Conservation (phyloP, 1,140 invertebrate genomes). For the Listronotus oregonensis region DNA sequence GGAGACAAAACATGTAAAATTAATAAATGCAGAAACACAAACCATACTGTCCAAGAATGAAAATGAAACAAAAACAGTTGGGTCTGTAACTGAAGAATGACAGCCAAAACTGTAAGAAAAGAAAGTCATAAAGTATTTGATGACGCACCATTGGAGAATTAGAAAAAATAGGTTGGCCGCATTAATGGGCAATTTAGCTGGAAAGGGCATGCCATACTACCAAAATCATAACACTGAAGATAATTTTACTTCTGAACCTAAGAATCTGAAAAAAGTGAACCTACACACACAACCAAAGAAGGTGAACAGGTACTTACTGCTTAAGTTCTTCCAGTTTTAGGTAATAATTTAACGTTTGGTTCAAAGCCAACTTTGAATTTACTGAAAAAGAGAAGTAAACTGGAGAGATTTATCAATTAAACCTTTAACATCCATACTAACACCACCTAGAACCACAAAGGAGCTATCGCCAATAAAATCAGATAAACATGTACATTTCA, state of each 20-base stretch:
- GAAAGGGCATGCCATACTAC: constrained; percentile 31
- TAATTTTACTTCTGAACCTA: background rate
- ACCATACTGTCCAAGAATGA: constrained; percentile 25
- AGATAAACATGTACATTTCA: constrained; percentile 47
- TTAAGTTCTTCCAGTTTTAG: no score
- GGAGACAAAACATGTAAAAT: constrained; percentile 38
- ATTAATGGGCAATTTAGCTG: constrained; percentile 42
- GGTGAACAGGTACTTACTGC: no score
- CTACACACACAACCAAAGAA: no score
- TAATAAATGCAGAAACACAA: constrained; percentile 45
- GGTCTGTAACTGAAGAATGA: constrained; percentile 9
- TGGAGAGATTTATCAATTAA: constrained; percentile 18
- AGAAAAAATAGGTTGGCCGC: constrained; percentile 44
- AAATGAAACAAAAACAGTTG: constrained; percentile 18
- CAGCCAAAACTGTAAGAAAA: constrained; percentile 13
- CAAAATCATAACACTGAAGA: constrained; percentile 6
- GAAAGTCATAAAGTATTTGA: constrained; percentile 43
- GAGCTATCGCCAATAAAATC: constrained; percentile 36
- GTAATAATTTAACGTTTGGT: no score
- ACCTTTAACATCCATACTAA: constrained; percentile 41
- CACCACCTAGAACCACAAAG: constrained; percentile 28
- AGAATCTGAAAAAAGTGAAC: background rate
- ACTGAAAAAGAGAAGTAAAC: background rate
- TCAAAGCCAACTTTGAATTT: constrained; percentile 2
- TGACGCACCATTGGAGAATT: constrained; percentile 43